Conservation (phyloP, 2,888 invertebrate genomes). For the Marronus borbonicus region DNA sequence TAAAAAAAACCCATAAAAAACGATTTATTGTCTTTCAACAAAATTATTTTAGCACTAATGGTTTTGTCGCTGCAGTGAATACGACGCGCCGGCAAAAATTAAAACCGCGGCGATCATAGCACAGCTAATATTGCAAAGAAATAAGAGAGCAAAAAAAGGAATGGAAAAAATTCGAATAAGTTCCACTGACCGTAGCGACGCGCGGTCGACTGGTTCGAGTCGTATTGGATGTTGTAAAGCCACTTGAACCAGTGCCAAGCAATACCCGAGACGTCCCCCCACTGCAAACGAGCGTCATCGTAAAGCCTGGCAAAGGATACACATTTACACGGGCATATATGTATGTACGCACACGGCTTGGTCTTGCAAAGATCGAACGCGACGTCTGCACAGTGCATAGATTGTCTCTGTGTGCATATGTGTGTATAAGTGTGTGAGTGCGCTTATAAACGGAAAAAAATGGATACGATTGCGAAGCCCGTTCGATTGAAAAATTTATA, state of each 20-base stretch:
- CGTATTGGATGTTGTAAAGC: conserved; percentile 30
- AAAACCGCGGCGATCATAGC: conserved; percentile 23
- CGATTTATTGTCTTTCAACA: background rate
- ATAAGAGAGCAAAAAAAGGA: background rate
- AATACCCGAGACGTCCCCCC: conserved; percentile 41
- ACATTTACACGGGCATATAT: background rate
- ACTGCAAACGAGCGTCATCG: conserved; percentile 43
- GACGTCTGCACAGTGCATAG: conserved; percentile 17
- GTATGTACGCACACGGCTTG: conserved; percentile 22
- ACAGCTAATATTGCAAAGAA: conserved; percentile 27
- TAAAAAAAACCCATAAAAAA: background rate
- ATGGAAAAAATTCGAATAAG: conserved; percentile 17
- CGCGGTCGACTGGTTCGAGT: conserved; percentile 40
- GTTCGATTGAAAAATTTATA: conserved; percentile 23
- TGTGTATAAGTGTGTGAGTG: background rate
- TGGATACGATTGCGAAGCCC: conserved; percentile 7
- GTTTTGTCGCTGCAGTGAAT: too few relatives aligned
- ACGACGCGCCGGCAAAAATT: conserved; percentile 4
- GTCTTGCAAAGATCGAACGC: conserved; percentile 37
- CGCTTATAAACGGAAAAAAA: conserved; percentile 5
- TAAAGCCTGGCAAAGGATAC: conserved; percentile 40
- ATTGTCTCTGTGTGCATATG: background rate
- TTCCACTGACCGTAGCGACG: conserved; percentile 44
- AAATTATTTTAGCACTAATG: conserved; percentile 7
- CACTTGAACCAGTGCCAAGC: conserved; percentile 46